Evolutionary conservation across 2,888 invertebrate species (phyloP).

Genomic region (Synanthedon formicaeformis): DNA sequence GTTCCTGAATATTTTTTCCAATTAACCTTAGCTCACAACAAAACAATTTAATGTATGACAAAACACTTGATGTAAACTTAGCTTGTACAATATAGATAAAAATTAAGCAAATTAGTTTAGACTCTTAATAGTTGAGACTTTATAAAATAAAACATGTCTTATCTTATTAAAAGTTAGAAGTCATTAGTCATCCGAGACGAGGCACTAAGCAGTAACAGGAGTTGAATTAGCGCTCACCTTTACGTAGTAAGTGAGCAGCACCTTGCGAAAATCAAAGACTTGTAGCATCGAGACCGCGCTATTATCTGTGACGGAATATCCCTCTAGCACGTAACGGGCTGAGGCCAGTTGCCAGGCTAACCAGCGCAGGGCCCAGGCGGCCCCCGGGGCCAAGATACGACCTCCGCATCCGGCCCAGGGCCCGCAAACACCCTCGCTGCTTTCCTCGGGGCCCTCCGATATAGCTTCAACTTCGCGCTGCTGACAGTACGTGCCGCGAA

Average conservation of each 20-base stretch:
- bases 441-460: constrained; percentile 96
- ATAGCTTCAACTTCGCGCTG: constrained; percentile 99
- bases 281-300: constrained; percentile 97
- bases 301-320: constrained; percentile 98
- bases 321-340: constrained; percentile 97
- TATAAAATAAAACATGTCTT: not conserved
- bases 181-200: not conserved
- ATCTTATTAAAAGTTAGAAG: not conserved
- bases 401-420: constrained; percentile 75
- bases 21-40: too few relatives aligned
- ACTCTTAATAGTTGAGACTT: not conserved
- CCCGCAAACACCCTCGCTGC: constrained; percentile 70
- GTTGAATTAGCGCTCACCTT: constrained; percentile 73
- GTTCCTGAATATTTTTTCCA: too few relatives aligned
- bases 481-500: constrained; percentile 98
- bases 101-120: too few relatives aligned
- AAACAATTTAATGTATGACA: too few relatives aligned
- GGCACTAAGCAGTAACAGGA: not conserved
- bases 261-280: constrained; percentile 96
- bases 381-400: constrained; percentile 92
- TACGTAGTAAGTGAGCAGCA: constrained; percentile 96
- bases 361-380: constrained; percentile 98
- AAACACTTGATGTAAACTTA: too few relatives aligned
- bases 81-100: too few relatives aligned
- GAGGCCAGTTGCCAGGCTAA: constrained; percentile 97